phyloP scores from a whole-genome alignment of 2,113 vertebrate species.

The Heloderma charlesbogerti region DNA sequence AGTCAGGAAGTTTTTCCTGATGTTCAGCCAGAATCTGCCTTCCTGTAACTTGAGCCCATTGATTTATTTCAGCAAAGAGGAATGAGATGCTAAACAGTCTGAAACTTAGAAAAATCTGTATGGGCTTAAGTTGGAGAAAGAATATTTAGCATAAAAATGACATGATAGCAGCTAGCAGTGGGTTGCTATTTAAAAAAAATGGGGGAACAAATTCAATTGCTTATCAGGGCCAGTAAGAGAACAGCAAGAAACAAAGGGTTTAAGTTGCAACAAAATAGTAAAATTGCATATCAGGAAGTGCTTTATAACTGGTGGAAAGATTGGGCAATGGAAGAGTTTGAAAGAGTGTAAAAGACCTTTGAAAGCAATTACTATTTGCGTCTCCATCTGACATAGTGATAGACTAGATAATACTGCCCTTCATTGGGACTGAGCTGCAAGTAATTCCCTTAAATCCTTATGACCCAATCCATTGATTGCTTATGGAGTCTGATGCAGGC shows the following conservation, averaged over 20 bases:
- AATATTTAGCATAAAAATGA: not conserved
- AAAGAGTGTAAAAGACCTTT: not conserved
- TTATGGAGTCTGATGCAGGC: not conserved
- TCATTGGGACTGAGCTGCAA: not conserved
- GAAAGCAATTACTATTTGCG: not conserved
- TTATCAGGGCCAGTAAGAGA: not conserved
- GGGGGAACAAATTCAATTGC: not conserved
- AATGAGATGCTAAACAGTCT: not conserved
- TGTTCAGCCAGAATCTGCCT: no score
- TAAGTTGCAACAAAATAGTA: not conserved
- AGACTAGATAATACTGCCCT: not conserved
- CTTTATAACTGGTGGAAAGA: not conserved
- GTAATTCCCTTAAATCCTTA: not conserved
- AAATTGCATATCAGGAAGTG: not conserved
- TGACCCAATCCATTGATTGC: not conserved
- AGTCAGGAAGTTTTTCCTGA: no score
- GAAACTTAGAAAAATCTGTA: not conserved
- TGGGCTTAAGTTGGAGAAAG: no score
- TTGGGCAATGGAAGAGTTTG: not conserved
- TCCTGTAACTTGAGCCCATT: no score
- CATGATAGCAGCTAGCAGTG: no score
- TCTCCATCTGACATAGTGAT: not conserved
- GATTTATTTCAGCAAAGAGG: not conserved
- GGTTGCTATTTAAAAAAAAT: not conserved
- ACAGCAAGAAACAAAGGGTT: not conserved